Evolutionary conservation across 2,113 vertebrate species (phyloP).

Genomic region (Platycercus adscitus): DNA sequence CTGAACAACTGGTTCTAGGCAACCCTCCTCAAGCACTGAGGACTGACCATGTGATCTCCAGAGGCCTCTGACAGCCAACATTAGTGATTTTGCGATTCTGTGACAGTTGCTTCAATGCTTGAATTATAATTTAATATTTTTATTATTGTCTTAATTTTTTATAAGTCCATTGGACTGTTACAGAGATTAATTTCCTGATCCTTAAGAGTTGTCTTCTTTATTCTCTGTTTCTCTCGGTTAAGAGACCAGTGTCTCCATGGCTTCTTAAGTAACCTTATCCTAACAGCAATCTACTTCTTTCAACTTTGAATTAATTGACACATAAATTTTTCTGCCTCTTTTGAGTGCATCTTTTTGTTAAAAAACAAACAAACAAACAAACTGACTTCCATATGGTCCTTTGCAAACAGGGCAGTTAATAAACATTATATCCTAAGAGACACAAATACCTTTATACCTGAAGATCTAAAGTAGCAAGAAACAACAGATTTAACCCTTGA

Average conservation of each 20-base stretch:
- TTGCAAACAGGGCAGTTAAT: not conserved
- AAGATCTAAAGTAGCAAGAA: not conserved
- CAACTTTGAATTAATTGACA: not conserved
- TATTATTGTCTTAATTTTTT: not conserved
- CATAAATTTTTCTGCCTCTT: not conserved
- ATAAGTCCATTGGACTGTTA: not conserved
- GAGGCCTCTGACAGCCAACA: not conserved
- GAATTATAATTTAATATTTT: not conserved
- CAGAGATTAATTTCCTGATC: not conserved
- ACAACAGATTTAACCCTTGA: not conserved
- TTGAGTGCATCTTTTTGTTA: not conserved
- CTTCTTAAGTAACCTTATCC: not conserved
- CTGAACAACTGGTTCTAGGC: not conserved
- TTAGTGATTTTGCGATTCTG: not conserved
- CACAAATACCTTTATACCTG: not conserved
- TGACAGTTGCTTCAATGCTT: not conserved
- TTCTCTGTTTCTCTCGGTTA: not conserved
- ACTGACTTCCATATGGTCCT: not conserved
- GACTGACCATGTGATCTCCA: not conserved
- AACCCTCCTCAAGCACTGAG: not conserved
- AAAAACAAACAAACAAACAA: not conserved
- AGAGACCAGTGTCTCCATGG: not conserved
- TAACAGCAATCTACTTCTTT: not conserved
- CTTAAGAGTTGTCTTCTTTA: not conserved
- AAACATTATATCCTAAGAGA: not conserved